Evolutionary conservation across 37 sponge, comb jelly and placozoan species (phyloP), one percentile per base, ranked within the genome.

Genomic region (Aphrocallistes beatrix): DNA sequence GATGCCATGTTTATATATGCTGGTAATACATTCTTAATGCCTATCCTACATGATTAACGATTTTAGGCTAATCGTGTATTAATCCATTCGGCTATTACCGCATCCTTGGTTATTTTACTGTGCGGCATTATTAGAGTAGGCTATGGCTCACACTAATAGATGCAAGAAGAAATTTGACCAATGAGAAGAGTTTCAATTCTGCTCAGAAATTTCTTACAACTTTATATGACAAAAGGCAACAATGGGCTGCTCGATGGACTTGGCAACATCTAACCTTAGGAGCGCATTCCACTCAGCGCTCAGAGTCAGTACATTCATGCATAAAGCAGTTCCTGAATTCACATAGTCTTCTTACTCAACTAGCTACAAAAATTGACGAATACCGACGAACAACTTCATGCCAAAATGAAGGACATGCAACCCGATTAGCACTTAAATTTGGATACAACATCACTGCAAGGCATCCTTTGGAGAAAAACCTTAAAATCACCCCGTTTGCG

Each of bases 221-320:
- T 60, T 30, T 60, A 21, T 60, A 60, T 28, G 75, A 3, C 8
- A 60, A 13, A 13, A 60, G 75, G 75, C 25, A 60, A 60, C 75
- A 60, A 28, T 60, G 75, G 75, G 75, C 75, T 60, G 75, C 75
- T 32, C 75, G 75, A 28, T 60, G 75, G 75, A 60, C 75, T 28
- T 60, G 75, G 75, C 32, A 60, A 13, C 32, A 32, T 28, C n/a
- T 60, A 32, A 60, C 75, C 34, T 60, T 60, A 30, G 75, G 75
- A 6, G 75, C 75, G 8, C 75, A 60, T 28, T 60, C 75, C 21
- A 60, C 75, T 30, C 75, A 60, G n/a, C 75, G 75, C 34, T 60
- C 75, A 32, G 75, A 60, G 34, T 60, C 75, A 60, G 75, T 60
- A 60, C 75, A 60, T 13, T 21, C 75, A 21, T 60, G 28, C n/a